These are phyloP conservation scores for Cosmia pyralina DNA, from an alignment of 2,888 invertebrate species.

Conservation along the genomic window DNA sequence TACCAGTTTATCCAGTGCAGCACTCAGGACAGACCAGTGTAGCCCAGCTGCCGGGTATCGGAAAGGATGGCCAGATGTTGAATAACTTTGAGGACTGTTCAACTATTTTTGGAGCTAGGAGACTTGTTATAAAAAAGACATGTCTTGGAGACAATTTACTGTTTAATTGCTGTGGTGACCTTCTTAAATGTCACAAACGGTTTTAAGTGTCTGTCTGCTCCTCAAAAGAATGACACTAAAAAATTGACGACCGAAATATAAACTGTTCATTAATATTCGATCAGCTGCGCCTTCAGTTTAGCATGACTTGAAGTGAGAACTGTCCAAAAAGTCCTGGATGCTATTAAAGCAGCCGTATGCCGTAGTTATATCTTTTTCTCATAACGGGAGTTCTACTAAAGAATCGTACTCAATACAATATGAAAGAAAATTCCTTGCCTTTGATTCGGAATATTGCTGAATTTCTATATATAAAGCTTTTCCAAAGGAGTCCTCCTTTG, in stretches of 20 bases:
- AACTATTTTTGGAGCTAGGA: slow-evolving; percentile 37
- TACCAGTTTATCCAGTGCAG: slow-evolving; percentile 74
- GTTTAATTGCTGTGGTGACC: background rate
- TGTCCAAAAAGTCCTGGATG: background rate
- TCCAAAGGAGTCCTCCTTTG: slow-evolving; percentile 2
- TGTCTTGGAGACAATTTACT: background rate
- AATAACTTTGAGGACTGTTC: slow-evolving; percentile 38
- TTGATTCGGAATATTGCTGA: slow-evolving; percentile 15
- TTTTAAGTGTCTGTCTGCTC: background rate
- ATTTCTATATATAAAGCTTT: background rate
- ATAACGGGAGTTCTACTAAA: background rate
- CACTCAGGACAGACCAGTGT: slow-evolving; percentile 60
- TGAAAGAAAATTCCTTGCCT: background rate
- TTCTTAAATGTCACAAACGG: slow-evolving; percentile 13
- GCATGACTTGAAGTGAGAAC: background rate
- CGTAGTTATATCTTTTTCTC: background rate
- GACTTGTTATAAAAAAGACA: slow-evolving; percentile 2
- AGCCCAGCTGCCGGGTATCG: slow-evolving; percentile 55
- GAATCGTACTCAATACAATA: background rate
- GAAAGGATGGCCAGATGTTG: slow-evolving; percentile 49
- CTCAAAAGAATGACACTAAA: slow-evolving; percentile 10
- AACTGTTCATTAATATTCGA: background rate
- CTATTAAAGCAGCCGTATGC: background rate
- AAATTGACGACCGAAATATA: background rate
- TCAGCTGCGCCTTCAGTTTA: background rate